Conservation (phyloP, 1,140 invertebrate genomes). For the Caenorhabditis remanei region DNA sequence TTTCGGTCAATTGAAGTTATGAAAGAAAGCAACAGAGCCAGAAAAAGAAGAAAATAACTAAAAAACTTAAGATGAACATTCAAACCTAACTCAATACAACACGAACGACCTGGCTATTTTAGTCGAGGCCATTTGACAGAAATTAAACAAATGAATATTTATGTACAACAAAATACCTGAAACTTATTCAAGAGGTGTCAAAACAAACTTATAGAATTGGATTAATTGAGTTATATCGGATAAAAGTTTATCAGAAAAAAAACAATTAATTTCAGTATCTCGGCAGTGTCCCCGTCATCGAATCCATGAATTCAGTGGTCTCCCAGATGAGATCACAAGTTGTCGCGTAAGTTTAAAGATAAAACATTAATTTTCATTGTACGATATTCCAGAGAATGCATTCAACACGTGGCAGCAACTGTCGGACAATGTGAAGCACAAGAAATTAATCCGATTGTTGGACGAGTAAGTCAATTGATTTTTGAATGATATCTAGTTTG, state of each 20-base stretch:
- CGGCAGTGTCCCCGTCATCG: slow-evolving; percentile 5
- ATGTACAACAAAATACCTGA: background rate
- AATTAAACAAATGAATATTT: no score
- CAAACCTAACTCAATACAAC: no score
- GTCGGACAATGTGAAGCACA: background rate
- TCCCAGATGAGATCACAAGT: slow-evolving; percentile 23
- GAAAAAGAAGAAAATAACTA: no score
- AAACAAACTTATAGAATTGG: no score
- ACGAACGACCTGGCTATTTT: no score
- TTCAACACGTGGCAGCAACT: background rate
- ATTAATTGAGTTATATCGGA: no score
- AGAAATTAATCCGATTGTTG: slow-evolving; percentile 20
- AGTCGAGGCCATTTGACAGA: background rate
- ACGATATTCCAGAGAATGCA: slow-evolving; percentile 20
- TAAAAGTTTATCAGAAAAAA: no score
- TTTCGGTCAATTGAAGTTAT: no score
- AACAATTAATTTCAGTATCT: slow-evolving; percentile 10
- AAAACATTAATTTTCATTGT: no score
- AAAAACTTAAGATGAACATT: no score
- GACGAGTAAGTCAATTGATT: slow-evolving; percentile 1
- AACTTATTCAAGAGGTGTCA: no score
- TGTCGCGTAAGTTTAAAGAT: background rate
- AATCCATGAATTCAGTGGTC: slow-evolving; percentile 12
- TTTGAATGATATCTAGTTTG: background rate
- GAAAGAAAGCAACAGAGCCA: no score